These are phyloP conservation scores for Leptinotarsa haldemani DNA, from an alignment of 2,888 invertebrate genomes.

Conservation along the genomic window DNA sequence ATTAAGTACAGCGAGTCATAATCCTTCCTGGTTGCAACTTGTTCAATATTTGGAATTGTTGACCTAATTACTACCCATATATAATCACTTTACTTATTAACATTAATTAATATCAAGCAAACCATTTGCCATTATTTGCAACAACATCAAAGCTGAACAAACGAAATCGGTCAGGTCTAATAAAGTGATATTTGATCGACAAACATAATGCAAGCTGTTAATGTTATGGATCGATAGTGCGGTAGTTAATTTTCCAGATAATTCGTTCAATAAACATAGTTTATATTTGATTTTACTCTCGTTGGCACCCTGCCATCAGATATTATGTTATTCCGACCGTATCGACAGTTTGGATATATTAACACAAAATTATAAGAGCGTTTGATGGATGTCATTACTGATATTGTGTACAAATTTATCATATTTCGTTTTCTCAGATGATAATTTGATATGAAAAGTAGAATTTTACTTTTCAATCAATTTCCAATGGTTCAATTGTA, in stretches of 20 bases:
- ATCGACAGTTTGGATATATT: slow-evolving; percentile 44
- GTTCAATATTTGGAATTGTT: slow-evolving; percentile 3
- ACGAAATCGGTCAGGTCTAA: slow-evolving; percentile 42
- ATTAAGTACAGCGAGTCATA: neutral
- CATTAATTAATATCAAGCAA: slow-evolving; percentile 51
- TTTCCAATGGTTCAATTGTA: too few species aligned
- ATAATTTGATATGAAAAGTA: too few species aligned
- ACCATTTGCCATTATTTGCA: slow-evolving; percentile 48
- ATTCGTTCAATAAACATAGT: slow-evolving; percentile 57
- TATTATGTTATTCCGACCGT: slow-evolving; percentile 54
- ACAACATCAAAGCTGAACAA: slow-evolving; percentile 55
- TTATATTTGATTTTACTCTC: slow-evolving; percentile 51
- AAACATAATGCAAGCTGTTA: slow-evolving; percentile 58
- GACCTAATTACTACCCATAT: neutral
- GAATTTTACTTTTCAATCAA: too few species aligned
- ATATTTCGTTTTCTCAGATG: too few species aligned
- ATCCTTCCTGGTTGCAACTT: neutral
- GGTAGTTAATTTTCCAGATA: slow-evolving; percentile 59
- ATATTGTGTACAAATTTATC: neutral
- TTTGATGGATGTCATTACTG: slow-evolving; percentile 28
- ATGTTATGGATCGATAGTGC: slow-evolving; percentile 57
- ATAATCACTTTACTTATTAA: slow-evolving; percentile 23
- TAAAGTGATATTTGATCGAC: slow-evolving; percentile 57
- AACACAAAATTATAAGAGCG: slow-evolving; percentile 42
- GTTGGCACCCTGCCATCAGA: slow-evolving; percentile 30